phyloP scores from a whole-genome alignment of 2,888 invertebrate genomes.

The Himalopsyche japonica region DNA sequence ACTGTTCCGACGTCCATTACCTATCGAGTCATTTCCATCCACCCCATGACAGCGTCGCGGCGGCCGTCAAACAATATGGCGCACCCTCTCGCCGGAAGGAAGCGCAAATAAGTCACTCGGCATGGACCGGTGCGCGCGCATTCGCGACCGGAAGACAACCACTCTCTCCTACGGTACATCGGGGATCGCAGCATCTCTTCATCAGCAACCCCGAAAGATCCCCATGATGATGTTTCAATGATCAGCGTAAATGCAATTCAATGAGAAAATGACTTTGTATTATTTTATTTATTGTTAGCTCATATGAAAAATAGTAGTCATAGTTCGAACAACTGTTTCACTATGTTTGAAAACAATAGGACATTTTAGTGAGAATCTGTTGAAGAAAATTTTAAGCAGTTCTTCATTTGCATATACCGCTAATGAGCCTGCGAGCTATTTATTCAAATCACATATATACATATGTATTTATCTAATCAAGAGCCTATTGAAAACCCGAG shows the following conservation, averaged over 20 bases:
- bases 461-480: too few species aligned
- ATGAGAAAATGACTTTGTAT: neutral
- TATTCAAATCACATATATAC: too few species aligned
- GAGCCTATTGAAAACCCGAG: too few species aligned
- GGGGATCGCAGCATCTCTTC: neutral
- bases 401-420: too few species aligned
- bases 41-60: conserved; percentile 5
- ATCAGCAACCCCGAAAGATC: neutral
- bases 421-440: too few species aligned
- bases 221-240: neutral
- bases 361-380: too few species aligned
- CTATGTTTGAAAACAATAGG: too few species aligned
- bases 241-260: neutral
- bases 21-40: conserved; percentile 28
- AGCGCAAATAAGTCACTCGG: conserved; percentile 37
- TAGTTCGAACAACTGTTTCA: too few species aligned
- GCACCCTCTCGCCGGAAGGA: conserved; percentile 38
- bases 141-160: conserved; percentile 23
- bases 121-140: conserved; percentile 33
- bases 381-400: too few species aligned
- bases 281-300: too few species aligned
- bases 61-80: conserved; percentile 33
- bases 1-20: conserved; percentile 36
- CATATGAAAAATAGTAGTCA: too few species aligned
- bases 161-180: conserved; percentile 15